phyloP scores from a whole-genome alignment of 2,113 vertebrate genomes.

The Anser brachyrhynchus region DNA sequence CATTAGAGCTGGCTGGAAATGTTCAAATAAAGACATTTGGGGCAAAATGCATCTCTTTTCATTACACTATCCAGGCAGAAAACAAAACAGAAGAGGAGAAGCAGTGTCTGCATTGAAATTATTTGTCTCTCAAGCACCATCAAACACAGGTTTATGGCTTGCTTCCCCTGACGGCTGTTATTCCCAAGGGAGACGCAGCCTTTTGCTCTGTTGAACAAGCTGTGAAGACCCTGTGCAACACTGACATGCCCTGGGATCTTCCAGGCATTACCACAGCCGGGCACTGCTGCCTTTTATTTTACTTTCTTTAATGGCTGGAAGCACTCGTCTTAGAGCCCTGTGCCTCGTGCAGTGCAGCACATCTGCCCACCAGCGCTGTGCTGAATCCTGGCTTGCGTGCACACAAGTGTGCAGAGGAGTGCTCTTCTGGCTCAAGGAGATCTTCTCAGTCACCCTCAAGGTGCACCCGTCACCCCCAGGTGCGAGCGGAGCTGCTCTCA shows the following conservation, averaged over 20 bases:
- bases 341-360: fast-evolving
- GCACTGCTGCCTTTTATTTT: fast-evolving
- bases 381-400: not conserved
- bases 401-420: conserved; percentile 8
- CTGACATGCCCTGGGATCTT: not conserved
- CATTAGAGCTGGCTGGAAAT: not conserved
- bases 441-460: not conserved
- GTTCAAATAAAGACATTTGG: not conserved
- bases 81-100: not conserved
- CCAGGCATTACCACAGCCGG: not conserved
- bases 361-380: not conserved
- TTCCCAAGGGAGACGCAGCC: fast-evolving
- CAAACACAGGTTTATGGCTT: not conserved
- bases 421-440: conserved; percentile 56
- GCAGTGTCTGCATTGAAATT: not conserved
- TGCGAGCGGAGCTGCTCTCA: not conserved
- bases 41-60: not conserved
- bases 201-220: not conserved
- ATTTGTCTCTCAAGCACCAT: not conserved
- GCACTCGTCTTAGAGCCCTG: not conserved
- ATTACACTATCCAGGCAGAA: not conserved
- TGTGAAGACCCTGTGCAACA: fast-evolving
- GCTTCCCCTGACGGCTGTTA: not conserved
- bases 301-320: not conserved
- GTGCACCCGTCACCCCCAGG: not conserved